Evolutionary conservation across 35 echinoderm and acorn worm genomes (phyloP).

Genomic region (Apostichopus parvimensis): DNA sequence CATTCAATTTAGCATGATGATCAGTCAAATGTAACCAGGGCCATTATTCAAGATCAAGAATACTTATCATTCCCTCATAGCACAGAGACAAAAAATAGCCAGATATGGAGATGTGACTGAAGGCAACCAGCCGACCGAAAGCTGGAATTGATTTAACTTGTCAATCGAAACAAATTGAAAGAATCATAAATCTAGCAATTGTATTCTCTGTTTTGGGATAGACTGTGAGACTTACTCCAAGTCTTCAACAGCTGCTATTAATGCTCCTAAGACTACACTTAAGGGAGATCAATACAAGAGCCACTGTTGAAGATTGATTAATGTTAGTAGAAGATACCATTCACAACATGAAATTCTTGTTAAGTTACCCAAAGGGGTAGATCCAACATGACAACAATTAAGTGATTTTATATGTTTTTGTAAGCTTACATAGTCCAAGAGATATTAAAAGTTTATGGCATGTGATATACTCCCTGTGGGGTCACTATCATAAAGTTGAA

Average conservation of each 20-base stretch:
- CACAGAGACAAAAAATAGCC: background rate
- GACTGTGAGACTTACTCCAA: background rate
- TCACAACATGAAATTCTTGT: background rate
- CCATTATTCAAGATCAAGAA: background rate
- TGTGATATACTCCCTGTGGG: background rate
- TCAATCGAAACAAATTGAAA: background rate
- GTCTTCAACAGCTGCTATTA: background rate
- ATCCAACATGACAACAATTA: background rate
- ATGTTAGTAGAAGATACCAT: background rate
- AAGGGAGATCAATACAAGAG: background rate
- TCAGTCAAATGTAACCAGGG: too few relatives aligned
- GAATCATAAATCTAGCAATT: background rate
- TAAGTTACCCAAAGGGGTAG: too few relatives aligned
- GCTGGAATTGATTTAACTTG: background rate
- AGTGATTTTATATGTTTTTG: background rate
- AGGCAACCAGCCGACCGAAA: background rate
- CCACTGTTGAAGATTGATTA: background rate
- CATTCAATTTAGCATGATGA: too few relatives aligned
- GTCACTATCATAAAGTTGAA: background rate
- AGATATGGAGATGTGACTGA: background rate
- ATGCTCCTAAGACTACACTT: background rate
- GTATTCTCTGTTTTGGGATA: background rate
- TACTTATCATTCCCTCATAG: background rate
- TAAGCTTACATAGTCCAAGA: too few relatives aligned
- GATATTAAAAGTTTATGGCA: background rate